Conservation (phyloP, 2,797 vertebrate species). For the Apogon hyalosoma region DNA sequence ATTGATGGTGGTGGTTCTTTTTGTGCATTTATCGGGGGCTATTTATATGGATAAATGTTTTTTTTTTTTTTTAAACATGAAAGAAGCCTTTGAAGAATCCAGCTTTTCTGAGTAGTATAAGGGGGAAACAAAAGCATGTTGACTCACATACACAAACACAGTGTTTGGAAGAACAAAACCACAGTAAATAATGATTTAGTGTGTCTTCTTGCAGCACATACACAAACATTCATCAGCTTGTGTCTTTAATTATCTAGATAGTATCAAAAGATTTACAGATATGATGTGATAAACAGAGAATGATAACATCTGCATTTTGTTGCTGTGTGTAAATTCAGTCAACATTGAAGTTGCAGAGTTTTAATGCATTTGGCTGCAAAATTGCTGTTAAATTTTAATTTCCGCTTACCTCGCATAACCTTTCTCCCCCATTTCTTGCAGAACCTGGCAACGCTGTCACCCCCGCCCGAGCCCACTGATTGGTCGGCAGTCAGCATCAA, state of each 20-base stretch:
- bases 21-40: conserved; percentile 31
- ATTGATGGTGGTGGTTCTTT: conserved; percentile 5
- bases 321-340: not conserved
- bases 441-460: conserved; percentile 65
- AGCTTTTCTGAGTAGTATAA: conserved; percentile 2
- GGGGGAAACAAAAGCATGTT: conserved; percentile 4
- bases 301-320: not conserved
- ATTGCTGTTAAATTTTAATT: conserved; percentile 16
- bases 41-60: conserved; percentile 43
- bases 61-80: conserved; percentile 39
- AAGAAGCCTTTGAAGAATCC: conserved; percentile 59
- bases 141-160: not conserved
- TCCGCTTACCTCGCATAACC: not conserved
- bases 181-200: not conserved
- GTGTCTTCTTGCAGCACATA: not conserved
- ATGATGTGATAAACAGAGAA: not conserved
- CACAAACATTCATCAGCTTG: not conserved
- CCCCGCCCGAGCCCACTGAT: conserved; percentile 73
- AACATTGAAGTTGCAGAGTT: not conserved
- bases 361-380: not conserved
- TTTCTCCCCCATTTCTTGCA: conserved; percentile 31
- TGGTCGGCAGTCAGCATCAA: conserved; percentile 82
- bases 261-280: not conserved
- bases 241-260: not conserved
- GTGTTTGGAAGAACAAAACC: not conserved